Evolutionary conservation across 2,113 vertebrate species (phyloP), one percentile per base, ranked within the genome.

Genomic region (Phylloscopus trochilus): DNA sequence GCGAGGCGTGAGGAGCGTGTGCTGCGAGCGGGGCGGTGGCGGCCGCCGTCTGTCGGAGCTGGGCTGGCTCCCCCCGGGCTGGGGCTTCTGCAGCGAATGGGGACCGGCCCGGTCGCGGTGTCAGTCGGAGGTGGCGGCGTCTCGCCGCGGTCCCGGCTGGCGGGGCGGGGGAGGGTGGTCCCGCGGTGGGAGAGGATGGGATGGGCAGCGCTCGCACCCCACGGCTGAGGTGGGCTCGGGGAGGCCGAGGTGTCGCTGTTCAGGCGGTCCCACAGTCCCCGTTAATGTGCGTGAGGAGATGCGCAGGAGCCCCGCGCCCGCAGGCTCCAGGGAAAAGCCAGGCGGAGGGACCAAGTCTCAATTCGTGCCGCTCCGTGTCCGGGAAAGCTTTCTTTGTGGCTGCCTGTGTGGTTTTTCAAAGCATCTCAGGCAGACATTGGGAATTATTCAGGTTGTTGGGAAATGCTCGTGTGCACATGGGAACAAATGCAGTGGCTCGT

Each of bases 1-100:
- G 56, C 8, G 81, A 70, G 74, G 92, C 84, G 92, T 89, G 89
- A 46, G 89, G 60, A 37, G 86, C 87, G 90, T 90, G 90, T 75
- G 72, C 31, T 46, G 89, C 73, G 74, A 53, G 76, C 11, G 58
- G 83, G 73, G 56, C 30, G 58, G 83, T 4, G 55, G 26, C 47
- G 3, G 60, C 49, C 6, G 81, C 67, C 47, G 60, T 24, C 37
- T 72, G 63, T 22, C n/a, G 23, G 64, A 8, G 30, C 21, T 21
- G 47, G 28, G 72, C 53, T 7, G 78, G 33, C 21, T 39, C 23
- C 8, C 31, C 21, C 43, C 4, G 43, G 33, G 58, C 51, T 20
- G 23, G 9, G 9, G 23, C 49, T 39, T 20, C 51, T 10, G 51
- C 12, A 6, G 13, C 6, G 39, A n/a, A 2, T 8, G 30, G 43